A percentile compares a stretch with the other conserved stretches of the same genome.
Conservation (phyloP, 2,113 vertebrate species). For the Melanerpes formicivorus region DNA sequence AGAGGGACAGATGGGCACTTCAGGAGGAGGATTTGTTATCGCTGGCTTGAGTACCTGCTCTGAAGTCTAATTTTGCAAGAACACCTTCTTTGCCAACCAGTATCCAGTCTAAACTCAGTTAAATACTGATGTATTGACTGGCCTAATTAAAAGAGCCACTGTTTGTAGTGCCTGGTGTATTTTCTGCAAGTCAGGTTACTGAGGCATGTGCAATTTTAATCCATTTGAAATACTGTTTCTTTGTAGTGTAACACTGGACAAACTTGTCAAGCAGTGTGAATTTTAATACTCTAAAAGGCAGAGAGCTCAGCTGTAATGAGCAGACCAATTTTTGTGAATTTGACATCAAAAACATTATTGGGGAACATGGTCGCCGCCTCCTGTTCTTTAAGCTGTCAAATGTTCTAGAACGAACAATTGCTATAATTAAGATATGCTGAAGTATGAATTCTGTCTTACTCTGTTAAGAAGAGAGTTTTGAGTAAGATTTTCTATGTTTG, state of each 20-base stretch:
- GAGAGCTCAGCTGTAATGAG: not conserved
- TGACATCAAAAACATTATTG: not conserved
- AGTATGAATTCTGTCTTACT: not conserved
- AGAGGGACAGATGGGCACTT: not conserved
- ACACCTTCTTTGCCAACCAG: not conserved
- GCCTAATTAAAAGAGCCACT: not conserved
- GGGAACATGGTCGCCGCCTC: not conserved
- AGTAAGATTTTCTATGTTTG: not conserved
- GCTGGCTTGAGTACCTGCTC: not conserved
- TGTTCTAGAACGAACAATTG: not conserved
- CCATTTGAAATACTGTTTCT: not conserved
- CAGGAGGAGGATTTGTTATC: not conserved
- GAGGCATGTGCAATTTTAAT: not conserved
- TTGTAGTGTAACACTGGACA: not conserved
- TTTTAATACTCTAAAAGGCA: not conserved
- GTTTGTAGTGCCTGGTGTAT: not conserved
- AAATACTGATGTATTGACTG: not conserved
- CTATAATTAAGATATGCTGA: not conserved
- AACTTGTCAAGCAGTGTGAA: not conserved
- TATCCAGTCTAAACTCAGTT: not conserved
- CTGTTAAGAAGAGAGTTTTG: not conserved
- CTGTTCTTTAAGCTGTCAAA: not conserved
- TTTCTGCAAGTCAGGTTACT: not conserved
- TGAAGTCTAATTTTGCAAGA: conserved; percentile 9
- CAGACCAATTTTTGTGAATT: not conserved